Percentiles rank a stretch among this genome's conserved stretches.
Conservation (phyloP, 2,797 vertebrate genomes). For the Argya squamiceps region DNA sequence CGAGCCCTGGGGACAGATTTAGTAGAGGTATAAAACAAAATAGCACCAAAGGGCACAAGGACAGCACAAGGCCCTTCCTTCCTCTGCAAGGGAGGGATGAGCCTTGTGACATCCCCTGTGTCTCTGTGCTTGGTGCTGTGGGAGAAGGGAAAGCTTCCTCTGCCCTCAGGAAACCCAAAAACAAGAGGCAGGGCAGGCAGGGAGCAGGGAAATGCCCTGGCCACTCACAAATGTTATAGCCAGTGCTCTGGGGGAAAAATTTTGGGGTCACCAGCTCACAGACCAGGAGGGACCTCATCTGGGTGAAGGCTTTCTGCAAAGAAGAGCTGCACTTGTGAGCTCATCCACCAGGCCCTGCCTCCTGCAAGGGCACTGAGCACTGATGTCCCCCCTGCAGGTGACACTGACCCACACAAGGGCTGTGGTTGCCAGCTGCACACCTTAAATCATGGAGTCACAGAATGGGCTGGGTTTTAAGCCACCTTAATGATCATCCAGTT, state of each 20-base stretch:
- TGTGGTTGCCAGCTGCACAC: not conserved
- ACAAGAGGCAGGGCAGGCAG: not conserved
- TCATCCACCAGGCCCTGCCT: not conserved
- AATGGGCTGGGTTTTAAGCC: not conserved
- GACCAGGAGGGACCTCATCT: accelerated
- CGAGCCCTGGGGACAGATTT: not conserved
- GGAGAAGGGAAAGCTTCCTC: not conserved
- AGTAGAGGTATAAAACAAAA: not conserved
- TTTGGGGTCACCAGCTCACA: accelerated
- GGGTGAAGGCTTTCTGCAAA: not conserved
- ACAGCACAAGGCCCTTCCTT: not conserved
- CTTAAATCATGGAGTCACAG: not conserved
- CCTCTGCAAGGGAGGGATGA: not conserved
- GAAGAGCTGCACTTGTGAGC: not conserved
- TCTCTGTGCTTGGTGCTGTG: not conserved
- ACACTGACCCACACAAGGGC: not conserved
- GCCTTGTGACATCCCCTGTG: accelerated
- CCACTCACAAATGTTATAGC: not conserved
- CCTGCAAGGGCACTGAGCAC: not conserved
- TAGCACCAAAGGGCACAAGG: not conserved
- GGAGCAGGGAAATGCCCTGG: not conserved
- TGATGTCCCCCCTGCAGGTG: not conserved
- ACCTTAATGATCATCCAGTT: not conserved
- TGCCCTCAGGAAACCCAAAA: not conserved
- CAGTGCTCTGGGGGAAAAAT: not conserved